Conservation (phyloP, 2,797 vertebrate genomes). For the Smutsia temminckii region DNA sequence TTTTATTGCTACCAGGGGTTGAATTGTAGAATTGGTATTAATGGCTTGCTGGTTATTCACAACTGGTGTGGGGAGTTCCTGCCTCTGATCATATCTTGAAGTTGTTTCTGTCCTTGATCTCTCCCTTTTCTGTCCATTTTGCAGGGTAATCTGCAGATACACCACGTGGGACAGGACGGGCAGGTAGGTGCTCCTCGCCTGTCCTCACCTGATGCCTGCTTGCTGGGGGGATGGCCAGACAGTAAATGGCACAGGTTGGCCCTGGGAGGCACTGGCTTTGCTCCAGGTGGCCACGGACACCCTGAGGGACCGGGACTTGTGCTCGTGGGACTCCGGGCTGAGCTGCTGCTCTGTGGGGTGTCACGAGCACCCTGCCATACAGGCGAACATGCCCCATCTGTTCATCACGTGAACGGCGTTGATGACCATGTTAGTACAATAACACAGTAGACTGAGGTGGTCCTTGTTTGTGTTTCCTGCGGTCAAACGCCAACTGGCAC, state of each 20-base stretch:
- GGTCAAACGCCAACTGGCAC: not conserved
- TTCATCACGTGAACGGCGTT: not conserved
- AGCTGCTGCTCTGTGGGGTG: not conserved
- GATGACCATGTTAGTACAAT: not conserved
- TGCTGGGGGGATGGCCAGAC: not conserved
- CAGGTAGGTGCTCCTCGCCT: conserved; percentile 89
- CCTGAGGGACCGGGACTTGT: rapidly evolving
- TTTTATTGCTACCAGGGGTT: conserved; percentile 7
- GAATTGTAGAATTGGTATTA: conserved; percentile 26
- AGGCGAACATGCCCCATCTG: not conserved
- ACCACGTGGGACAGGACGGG: conserved; percentile 98
- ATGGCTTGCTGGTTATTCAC: not conserved
- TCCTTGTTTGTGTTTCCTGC: not conserved
- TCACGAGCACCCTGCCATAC: not conserved
- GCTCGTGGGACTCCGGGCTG: not conserved
- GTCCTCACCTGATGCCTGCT: not conserved
- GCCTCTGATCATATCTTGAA: not conserved
- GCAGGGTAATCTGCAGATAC: conserved; percentile 99
- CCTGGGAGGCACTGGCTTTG: not conserved
- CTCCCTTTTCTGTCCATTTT: conserved; percentile 58
- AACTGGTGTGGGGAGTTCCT: not conserved
- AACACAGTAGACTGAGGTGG: not conserved
- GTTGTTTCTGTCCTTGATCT: not conserved
- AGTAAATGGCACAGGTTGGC: rapidly evolving
- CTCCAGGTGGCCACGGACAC: not conserved